Conservation (phyloP, 2,797 vertebrate species). For the Heterohyrax brucei region DNA sequence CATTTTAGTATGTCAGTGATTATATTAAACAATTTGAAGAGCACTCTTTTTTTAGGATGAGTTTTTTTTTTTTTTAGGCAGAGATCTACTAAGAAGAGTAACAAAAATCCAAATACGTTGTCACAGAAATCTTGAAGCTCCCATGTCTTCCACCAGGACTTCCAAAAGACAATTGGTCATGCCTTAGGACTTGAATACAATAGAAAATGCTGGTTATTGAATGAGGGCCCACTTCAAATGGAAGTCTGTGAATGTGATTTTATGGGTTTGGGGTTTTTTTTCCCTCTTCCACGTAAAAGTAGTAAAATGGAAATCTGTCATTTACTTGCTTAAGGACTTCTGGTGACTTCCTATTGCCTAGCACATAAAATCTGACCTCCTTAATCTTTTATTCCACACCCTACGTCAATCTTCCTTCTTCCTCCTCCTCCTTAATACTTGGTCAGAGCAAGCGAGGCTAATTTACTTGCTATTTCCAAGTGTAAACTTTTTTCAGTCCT, state of each 20-base stretch:
- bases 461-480: background rate
- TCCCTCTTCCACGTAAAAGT: background rate
- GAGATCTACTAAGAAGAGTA: slow-evolving; percentile 54
- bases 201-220: background rate
- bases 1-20: slow-evolving; percentile 77
- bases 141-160: background rate
- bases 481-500: background rate
- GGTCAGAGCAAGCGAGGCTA: background rate
- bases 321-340: background rate
- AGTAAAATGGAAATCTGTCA: slow-evolving; percentile 18
- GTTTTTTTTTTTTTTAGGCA: slow-evolving; percentile 41
- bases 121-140: slow-evolving; percentile 16
- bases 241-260: slow-evolving; percentile 15
- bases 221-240: slow-evolving; percentile 12
- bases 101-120: slow-evolving; percentile 48
- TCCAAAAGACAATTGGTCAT: background rate
- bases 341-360: background rate
- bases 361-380: background rate
- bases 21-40: slow-evolving; percentile 70
- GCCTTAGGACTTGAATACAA: background rate
- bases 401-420: background rate
- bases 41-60: slow-evolving; percentile 52
- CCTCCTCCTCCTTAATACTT: background rate
- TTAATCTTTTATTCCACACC: slow-evolving; percentile 32
- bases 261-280: background rate